Evolutionary conservation across 2,888 invertebrate species (phyloP).

Genomic region (Agonopterix arenella): DNA sequence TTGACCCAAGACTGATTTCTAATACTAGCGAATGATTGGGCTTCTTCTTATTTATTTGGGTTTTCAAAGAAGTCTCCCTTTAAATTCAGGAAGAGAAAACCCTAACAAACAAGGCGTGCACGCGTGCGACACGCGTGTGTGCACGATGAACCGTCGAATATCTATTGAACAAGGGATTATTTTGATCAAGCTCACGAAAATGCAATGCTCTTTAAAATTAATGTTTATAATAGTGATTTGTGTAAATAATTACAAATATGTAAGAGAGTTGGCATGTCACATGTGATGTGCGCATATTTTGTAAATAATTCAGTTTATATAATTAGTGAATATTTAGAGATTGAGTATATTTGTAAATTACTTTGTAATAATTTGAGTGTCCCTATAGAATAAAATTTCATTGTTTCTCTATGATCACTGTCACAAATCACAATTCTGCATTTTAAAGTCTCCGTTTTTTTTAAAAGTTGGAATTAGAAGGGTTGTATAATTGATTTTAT

Average conservation of each 20-base stretch:
- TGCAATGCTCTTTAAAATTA: conserved; percentile 69
- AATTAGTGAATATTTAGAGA: conserved; percentile 62
- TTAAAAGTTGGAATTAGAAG: conserved; percentile 55
- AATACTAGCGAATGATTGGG: conserved; percentile 45
- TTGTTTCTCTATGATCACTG: conserved; percentile 63
- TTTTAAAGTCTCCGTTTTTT: conserved; percentile 46
- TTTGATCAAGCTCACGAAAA: conserved; percentile 68
- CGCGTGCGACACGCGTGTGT: no score
- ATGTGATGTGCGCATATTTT: conserved; percentile 58
- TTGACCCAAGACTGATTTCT: conserved; percentile 68
- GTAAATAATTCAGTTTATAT: conserved; percentile 72
- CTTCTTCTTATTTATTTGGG: conserved; percentile 16
- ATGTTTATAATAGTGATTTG: conserved; percentile 64
- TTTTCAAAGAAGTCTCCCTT: no score
- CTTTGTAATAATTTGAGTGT: conserved; percentile 66
- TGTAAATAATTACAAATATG: conserved; percentile 71
- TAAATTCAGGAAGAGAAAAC: no score
- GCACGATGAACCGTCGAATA: conserved; percentile 14
- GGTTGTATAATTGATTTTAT: conserved; percentile 58
- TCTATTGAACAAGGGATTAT: conserved; percentile 62
- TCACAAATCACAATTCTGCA: conserved; percentile 73
- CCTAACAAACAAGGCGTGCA: no score
- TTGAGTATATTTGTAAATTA: conserved; percentile 72
- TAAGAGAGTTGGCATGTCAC: conserved; percentile 56
- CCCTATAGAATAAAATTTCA: conserved; percentile 58